Percentiles rank a stretch among this genome's conserved stretches.
phyloP scores from a whole-genome alignment of 2,797 vertebrate genomes.

The Natrix natrix region DNA sequence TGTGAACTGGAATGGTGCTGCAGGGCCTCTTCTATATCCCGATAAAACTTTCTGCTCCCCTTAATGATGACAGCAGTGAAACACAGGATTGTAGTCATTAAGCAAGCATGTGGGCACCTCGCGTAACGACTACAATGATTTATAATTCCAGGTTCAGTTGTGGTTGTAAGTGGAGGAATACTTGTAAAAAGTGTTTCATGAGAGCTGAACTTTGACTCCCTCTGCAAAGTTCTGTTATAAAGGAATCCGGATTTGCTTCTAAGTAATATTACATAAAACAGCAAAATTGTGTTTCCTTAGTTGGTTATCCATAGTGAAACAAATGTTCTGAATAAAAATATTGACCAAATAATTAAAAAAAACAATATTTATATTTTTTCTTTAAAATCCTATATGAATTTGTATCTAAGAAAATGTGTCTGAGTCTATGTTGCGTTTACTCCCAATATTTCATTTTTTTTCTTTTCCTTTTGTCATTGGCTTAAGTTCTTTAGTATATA shows the following conservation, averaged over 20 bases:
- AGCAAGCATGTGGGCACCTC: too few relatives aligned
- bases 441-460: background rate
- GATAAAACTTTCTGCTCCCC: too few relatives aligned
- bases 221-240: background rate
- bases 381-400: background rate
- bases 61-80: too few relatives aligned
- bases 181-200: background rate
- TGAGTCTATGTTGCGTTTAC: background rate
- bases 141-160: too few relatives aligned
- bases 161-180: too few relatives aligned
- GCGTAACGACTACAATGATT: too few relatives aligned
- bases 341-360: background rate
- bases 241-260: background rate
- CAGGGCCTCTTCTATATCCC: too few relatives aligned
- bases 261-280: background rate
- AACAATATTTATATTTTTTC: background rate
- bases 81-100: too few relatives aligned
- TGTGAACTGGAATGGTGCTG: too few relatives aligned
- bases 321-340: background rate
- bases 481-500: background rate
- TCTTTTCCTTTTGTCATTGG: background rate
- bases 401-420: background rate
- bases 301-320: background rate
- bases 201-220: background rate
- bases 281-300: background rate